phyloP scores from a whole-genome alignment of 2,797 vertebrate species.

The Myotis vivesi region DNA sequence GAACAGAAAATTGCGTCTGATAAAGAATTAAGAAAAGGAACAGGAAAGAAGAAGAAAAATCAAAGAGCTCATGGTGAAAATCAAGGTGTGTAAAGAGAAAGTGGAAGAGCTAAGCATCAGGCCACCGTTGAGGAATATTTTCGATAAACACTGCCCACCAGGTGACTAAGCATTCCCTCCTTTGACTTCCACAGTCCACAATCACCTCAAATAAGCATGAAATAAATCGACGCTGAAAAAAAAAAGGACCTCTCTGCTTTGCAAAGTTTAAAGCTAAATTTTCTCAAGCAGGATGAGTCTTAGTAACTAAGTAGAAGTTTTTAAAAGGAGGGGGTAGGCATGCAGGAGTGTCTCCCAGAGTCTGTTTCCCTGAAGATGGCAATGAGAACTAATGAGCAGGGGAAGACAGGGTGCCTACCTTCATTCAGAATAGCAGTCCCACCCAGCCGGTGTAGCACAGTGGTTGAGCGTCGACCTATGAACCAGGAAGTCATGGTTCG shows the following conservation, averaged over 20 bases:
- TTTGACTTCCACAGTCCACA: not conserved
- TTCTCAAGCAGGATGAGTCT: not conserved
- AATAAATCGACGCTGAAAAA: not conserved
- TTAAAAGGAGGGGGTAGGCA: not conserved
- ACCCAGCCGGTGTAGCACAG: too few species aligned
- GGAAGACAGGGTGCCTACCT: not conserved
- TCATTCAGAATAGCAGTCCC: not conserved
- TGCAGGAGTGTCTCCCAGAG: not conserved
- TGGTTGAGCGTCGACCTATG: too few species aligned
- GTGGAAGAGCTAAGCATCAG: not conserved
- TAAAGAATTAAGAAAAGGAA: not conserved
- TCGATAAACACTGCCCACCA: not conserved
- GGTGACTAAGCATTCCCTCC: not conserved
- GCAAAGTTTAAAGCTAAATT: not conserved
- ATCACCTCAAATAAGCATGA: not conserved
- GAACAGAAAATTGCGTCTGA: not conserved
- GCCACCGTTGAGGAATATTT: not conserved
- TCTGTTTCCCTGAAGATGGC: not conserved
- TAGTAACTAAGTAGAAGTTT: not conserved
- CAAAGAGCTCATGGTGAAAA: not conserved
- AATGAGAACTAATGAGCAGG: not conserved
- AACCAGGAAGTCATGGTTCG: too few species aligned
- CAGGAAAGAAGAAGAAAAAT: not conserved
- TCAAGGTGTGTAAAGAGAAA: not conserved
- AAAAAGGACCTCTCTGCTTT: not conserved